phyloP scores from a whole-genome alignment of 2,888 invertebrate species.

The Lasioglossum marginatum region DNA sequence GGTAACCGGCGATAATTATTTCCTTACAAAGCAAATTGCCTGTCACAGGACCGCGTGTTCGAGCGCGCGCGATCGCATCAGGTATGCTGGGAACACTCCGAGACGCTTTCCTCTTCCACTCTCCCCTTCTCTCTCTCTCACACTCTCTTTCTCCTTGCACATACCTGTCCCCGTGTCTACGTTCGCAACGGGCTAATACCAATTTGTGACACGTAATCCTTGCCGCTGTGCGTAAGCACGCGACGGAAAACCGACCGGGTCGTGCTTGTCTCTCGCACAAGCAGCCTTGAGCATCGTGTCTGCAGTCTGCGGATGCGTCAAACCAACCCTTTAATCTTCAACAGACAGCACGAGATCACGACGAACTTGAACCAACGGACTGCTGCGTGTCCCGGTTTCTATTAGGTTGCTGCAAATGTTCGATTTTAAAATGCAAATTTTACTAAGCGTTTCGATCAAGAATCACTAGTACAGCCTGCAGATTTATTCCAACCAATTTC shows the following conservation, averaged over 20 bases:
- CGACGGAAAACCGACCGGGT: slow-evolving; percentile 54
- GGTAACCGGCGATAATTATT: slow-evolving; percentile 64
- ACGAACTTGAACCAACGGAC: background rate
- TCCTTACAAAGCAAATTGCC: slow-evolving; percentile 68
- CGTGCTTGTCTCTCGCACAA: slow-evolving; percentile 33
- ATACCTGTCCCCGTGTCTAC: slow-evolving; percentile 66
- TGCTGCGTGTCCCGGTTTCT: background rate
- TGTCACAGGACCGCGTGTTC: slow-evolving; percentile 59
- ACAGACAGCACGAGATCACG: background rate
- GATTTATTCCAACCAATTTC: no score
- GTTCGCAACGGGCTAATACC: slow-evolving; percentile 63
- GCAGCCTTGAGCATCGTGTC: slow-evolving; percentile 5
- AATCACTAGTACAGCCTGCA: no score
- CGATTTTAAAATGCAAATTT: background rate
- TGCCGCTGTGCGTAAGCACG: slow-evolving; percentile 57
- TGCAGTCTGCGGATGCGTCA: slow-evolving; percentile 34
- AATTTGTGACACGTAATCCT: slow-evolving; percentile 75
- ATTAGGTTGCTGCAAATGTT: background rate
- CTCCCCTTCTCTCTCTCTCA: slow-evolving; percentile 20
- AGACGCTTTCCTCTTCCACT: slow-evolving; percentile 59
- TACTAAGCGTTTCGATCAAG: no score
- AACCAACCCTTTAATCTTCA: slow-evolving; percentile 62
- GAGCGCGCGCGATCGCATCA: slow-evolving; percentile 64
- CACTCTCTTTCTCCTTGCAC: slow-evolving; percentile 22
- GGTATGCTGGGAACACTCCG: slow-evolving; percentile 66